phyloP scores from a whole-genome alignment of 2,797 vertebrate species.

The Sarcophilus harrisii region DNA sequence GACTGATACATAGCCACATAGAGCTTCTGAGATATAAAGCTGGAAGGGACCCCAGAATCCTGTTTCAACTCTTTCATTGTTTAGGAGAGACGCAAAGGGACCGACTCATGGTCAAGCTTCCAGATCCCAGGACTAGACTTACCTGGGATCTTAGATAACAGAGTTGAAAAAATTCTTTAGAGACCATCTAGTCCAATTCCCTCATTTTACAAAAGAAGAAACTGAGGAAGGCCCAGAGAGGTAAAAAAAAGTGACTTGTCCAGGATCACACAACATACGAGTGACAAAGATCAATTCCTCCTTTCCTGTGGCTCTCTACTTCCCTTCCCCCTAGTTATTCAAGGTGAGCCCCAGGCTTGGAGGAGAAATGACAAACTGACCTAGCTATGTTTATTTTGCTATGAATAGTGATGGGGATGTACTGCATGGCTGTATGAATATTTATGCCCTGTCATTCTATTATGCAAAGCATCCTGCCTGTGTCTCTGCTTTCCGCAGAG shows the following conservation, averaged over 20 bases:
- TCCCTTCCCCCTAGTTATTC: neutral
- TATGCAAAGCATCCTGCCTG: constrained; percentile 34
- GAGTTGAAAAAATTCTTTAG: neutral
- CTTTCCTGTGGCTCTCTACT: neutral
- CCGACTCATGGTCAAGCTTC: neutral
- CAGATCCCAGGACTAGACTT: neutral
- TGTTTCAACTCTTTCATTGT: neutral
- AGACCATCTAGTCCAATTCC: neutral
- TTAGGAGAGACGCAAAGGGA: neutral
- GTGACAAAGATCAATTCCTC: neutral
- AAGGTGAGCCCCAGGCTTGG: neutral
- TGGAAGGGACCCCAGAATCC: neutral
- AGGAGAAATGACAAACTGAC: constrained; percentile 6
- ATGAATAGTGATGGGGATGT: constrained; percentile 20
- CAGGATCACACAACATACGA: neutral
- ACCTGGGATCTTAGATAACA: neutral
- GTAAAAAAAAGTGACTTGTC: neutral
- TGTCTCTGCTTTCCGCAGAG: neutral
- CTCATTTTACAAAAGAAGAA: neutral
- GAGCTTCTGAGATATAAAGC: neutral
- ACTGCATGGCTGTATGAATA: neutral
- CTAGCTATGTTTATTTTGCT: neutral
- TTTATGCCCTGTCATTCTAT: neutral
- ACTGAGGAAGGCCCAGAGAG: neutral
- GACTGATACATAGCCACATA: neutral